Percentiles rank a stretch among this genome's conserved stretches.
phyloP scores from a whole-genome alignment of 2,113 vertebrate genomes.

The Psilopogon haemacephalus region DNA sequence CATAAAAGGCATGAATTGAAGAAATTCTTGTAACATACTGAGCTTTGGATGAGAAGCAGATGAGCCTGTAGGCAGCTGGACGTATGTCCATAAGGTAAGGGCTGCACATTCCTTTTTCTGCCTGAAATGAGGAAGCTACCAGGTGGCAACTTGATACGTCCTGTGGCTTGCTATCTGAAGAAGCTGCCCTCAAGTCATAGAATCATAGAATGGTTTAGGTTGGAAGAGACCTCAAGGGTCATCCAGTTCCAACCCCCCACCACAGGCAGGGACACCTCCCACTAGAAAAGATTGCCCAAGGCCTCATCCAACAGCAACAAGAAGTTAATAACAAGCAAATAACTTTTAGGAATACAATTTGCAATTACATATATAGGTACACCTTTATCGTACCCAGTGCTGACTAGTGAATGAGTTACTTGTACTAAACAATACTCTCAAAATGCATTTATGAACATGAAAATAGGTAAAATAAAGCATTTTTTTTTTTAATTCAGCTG shows the following conservation, averaged over 20 bases:
- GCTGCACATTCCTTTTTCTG: not conserved
- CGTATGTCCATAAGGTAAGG: not conserved
- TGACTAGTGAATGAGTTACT: not conserved
- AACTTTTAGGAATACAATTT: not conserved
- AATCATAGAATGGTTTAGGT: too few species aligned
- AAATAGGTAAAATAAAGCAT: not conserved
- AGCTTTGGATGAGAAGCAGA: not conserved
- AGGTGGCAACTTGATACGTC: fast-evolving
- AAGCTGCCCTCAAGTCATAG: not conserved
- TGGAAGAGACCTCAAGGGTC: too few species aligned
- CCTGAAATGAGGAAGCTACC: not conserved
- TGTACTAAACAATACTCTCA: too few species aligned
- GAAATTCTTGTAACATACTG: not conserved
- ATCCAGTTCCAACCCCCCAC: too few species aligned
- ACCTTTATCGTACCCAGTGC: not conserved
- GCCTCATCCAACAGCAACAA: too few species aligned
- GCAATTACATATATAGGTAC: not conserved
- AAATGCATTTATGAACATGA: too few species aligned
- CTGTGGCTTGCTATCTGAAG: not conserved
- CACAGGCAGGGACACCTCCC: too few species aligned
- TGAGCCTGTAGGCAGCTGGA: not conserved
- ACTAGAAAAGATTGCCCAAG: too few species aligned
- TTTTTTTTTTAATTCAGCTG: not conserved
- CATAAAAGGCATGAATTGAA: not conserved
- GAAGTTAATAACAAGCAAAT: not conserved